Evolutionary conservation across 2,113 vertebrate genomes (phyloP).

Genomic region (Cranoglanis bouderius): DNA sequence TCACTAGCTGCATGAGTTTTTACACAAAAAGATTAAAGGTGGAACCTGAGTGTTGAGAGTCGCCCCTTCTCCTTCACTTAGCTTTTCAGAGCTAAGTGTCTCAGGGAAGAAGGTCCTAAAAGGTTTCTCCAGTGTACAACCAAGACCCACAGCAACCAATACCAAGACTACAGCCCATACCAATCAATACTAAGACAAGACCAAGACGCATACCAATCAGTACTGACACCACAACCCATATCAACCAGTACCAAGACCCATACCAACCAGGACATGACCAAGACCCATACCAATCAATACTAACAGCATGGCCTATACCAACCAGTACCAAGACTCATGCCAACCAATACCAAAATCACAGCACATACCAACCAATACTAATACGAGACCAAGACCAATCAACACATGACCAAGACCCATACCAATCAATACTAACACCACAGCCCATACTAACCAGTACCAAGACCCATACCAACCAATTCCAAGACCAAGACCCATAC

Average conservation of each 20-base stretch:
- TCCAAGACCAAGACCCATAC: background rate
- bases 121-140: background rate
- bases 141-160: background rate
- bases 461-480: background rate
- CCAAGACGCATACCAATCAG: no score
- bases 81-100: background rate
- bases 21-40: background rate
- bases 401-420: background rate
- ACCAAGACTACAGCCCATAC: background rate
- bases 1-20: background rate
- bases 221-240: no score
- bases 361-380: background rate
- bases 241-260: no score
- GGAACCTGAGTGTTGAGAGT: background rate
- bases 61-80: background rate
- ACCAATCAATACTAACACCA: no score
- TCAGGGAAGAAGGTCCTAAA: background rate
- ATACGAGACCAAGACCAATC: background rate
- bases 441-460: background rate
- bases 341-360: no score
- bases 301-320: no score
- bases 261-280: no score
- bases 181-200: background rate
- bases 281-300: no score
- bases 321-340: no score